These are phyloP conservation scores for Drosophila aldrichi DNA, from an alignment of 2,888 invertebrate genomes.

Conservation along the genomic window DNA sequence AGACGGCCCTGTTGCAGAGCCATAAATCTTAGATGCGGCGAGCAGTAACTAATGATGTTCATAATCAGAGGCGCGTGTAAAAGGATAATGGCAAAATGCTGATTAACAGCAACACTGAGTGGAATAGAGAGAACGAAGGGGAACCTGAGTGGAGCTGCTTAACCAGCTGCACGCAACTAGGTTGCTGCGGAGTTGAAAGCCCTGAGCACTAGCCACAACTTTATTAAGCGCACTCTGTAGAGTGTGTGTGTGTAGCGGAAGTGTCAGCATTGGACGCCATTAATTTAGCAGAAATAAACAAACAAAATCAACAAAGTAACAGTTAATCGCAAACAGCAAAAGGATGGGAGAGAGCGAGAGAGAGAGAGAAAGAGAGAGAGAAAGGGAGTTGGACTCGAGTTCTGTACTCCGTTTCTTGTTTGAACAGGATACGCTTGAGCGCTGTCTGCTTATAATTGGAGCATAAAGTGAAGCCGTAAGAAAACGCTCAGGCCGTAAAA, in stretches of 20 bases:
- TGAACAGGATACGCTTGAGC: slow-evolving; percentile 71
- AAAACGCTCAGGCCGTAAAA: slow-evolving; percentile 58
- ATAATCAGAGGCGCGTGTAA: slow-evolving; percentile 78
- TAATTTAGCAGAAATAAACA: slow-evolving; percentile 79
- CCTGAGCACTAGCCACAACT: slow-evolving; percentile 55
- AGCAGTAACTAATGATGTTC: slow-evolving; percentile 77
- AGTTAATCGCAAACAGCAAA: slow-evolving; percentile 49
- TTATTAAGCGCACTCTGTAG: slow-evolving; percentile 56
- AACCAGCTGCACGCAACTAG: slow-evolving; percentile 2
- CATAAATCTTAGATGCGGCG: slow-evolving; percentile 65
- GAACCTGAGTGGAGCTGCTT: not conserved
- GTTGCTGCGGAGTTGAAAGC: slow-evolving; percentile 5
- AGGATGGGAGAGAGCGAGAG: not conserved
- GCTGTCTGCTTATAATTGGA: slow-evolving; percentile 74
- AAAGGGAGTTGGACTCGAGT: slow-evolving; percentile 20
- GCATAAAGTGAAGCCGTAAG: slow-evolving; percentile 75
- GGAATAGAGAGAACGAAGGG: not conserved
- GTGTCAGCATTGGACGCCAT: slow-evolving; percentile 75
- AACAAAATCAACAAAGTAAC: slow-evolving; percentile 73
- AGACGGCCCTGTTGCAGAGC: slow-evolving; percentile 44
- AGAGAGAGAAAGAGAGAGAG: not conserved
- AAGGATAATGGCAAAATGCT: slow-evolving; percentile 69
- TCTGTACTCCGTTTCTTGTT: slow-evolving; percentile 48
- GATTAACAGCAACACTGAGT: slow-evolving; percentile 57
- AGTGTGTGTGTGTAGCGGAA: slow-evolving; percentile 52